Base-by-base conservation (phyloP, 2,113 vertebrate species). In the Sminthopsis crassicaudata region DNA sequence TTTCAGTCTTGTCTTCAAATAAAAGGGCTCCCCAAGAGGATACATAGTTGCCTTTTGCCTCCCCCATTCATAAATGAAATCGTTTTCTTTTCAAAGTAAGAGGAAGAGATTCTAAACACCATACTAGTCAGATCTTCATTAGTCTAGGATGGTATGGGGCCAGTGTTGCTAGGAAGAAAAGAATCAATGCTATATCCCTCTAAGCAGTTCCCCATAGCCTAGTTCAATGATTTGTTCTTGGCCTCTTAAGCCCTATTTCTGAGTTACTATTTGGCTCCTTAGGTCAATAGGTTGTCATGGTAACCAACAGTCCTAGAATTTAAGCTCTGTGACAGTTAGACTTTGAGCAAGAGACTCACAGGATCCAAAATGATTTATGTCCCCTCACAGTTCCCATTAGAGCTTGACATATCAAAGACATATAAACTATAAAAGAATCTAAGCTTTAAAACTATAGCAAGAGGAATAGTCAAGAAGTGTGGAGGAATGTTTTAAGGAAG, bases 261-360 rank as follows among this genome's bases (percentile, higher is more conserved):
- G 76, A 76, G 50, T 46, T 92, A 16, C 53, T 89, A 53, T 26
- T 46, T 90, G 22, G n/a, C 11, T 53, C 11, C n/a, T 46, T 60
- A 8, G 89, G 67, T n/a, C 67, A 76, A n/a, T 22, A 76, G 36
- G 94, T 93, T 96, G 93, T 53, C 54, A 8, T 24, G 54, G 97
- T 88, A 95, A 95, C 96, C 94, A 97, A 97, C 89, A 22, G 95
- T 88, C 52, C 25, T 26, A 90, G 95, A 97, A 97, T 93, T 90
- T 94, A 89, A 89, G 53, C 26, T 60, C 93, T 95, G 76, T 88
- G 91, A 90, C 96, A 92, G 94, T 92, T 96, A 94, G 36, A 46
- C 91, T 92, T 95, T 3, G 25, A 88, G 92, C 46, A 89, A 57
- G 50, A n/a, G 84, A 53, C 14, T 90, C 51, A 10, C 50, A 19